A percentile compares a stretch with the other conserved stretches of the same genome.
Conservation (phyloP, 2,113 vertebrate species). For the Ammodytes marinus region DNA sequence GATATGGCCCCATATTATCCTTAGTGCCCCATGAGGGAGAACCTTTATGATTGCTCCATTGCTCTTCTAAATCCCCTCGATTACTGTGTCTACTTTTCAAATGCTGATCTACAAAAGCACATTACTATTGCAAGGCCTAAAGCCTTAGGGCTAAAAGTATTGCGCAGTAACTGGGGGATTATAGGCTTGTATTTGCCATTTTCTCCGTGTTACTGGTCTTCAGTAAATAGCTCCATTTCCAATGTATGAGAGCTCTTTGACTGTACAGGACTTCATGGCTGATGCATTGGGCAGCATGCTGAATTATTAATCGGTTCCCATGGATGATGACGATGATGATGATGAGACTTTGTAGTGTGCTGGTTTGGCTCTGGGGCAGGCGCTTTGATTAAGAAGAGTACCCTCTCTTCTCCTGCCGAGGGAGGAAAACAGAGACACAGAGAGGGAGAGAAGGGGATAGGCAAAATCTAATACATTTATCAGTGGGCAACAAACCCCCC, state of each 20-base stretch:
- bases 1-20: constrained; percentile 66
- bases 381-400: constrained; percentile 75
- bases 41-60: constrained; percentile 70
- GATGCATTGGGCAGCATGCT: constrained; percentile 69
- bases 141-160: constrained; percentile 71
- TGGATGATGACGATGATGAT: constrained; percentile 69
- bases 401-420: constrained; percentile 24
- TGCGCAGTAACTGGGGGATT: constrained; percentile 76
- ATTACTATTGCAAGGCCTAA: constrained; percentile 60
- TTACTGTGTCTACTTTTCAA: constrained; percentile 77
- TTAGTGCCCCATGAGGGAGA: constrained; percentile 53
- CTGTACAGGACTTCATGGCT: constrained; percentile 55
- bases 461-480: constrained; percentile 39
- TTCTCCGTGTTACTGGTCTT: constrained; percentile 75
- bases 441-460: constrained; percentile 13
- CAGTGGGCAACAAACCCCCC: constrained; percentile 23
- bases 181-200: constrained; percentile 78
- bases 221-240: constrained; percentile 62
- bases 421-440: constrained; percentile 22
- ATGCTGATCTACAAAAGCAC: constrained; percentile 71
- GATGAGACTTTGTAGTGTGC: constrained; percentile 70
- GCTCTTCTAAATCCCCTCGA: constrained; percentile 76
- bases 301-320: constrained; percentile 82
- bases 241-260: constrained; percentile 58
- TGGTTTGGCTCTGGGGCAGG: constrained; percentile 63